Percentiles rank a stretch among this genome's conserved stretches.
phyloP scores from a whole-genome alignment of 2,113 vertebrate species.

The Pantherophis guttatus region DNA sequence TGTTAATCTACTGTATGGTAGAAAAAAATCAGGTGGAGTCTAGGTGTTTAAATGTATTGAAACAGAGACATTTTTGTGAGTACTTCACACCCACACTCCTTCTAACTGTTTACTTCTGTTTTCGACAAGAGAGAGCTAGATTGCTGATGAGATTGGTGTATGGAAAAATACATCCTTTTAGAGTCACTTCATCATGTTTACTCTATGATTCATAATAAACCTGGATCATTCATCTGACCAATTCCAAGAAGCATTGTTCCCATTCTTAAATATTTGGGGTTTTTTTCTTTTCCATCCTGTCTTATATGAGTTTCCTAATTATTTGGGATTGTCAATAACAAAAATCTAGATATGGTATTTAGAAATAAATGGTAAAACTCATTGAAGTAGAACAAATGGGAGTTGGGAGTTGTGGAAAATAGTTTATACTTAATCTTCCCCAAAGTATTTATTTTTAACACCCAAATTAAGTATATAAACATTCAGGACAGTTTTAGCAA shows the following conservation, averaged over 20 bases:
- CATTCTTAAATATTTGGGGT: background rate
- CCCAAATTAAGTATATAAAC: background rate
- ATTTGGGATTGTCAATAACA: background rate
- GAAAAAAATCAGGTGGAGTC: background rate
- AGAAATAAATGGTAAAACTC: background rate
- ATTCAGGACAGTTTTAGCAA: background rate
- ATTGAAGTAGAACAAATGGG: background rate
- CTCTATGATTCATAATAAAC: background rate
- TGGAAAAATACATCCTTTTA: background rate
- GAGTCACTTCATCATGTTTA: background rate
- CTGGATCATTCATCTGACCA: background rate
- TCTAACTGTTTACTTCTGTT: background rate
- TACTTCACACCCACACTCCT: background rate
- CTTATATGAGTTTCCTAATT: background rate
- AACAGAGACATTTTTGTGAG: background rate
- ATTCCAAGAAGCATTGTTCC: background rate
- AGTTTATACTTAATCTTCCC: background rate
- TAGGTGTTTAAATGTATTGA: background rate
- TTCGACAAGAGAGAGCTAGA: background rate
- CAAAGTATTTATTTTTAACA: background rate
- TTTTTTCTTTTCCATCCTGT: background rate
- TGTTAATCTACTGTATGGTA: background rate
- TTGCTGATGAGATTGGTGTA: background rate
- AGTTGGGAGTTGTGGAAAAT: background rate
- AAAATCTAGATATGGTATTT: background rate